Conservation (phyloP, 2,888 invertebrate species). For the Eremobia ochroleuca region DNA sequence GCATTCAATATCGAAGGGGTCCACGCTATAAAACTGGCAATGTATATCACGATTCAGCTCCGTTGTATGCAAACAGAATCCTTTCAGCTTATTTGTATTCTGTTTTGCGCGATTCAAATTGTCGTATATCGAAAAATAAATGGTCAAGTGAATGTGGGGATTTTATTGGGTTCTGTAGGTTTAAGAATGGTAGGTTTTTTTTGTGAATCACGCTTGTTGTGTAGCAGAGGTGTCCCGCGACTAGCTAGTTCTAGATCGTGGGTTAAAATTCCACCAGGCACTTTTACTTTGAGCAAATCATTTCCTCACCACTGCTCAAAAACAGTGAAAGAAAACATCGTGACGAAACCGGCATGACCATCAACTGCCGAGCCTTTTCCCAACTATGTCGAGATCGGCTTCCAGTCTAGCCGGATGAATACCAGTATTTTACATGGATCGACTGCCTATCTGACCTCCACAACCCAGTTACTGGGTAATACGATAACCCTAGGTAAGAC, state of each 20-base stretch:
- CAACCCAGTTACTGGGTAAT: too few species aligned
- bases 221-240: neutral
- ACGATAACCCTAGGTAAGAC: too few species aligned
- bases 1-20: constrained; percentile 49
- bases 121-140: constrained; percentile 66
- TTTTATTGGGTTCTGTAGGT: constrained; percentile 38
- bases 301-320: too few species aligned
- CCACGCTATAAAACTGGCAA: constrained; percentile 44
- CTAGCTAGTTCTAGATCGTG: neutral
- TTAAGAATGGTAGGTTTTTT: neutral
- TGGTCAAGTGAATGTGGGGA: constrained; percentile 35
- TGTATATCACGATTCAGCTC: constrained; percentile 40
- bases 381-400: too few species aligned
- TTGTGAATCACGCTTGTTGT: neutral
- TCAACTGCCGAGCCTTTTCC: too few species aligned
- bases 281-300: too few species aligned
- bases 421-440: too few species aligned
- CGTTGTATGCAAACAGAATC: constrained; percentile 52
- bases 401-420: too few species aligned
- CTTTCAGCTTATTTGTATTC: constrained; percentile 63
- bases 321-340: too few species aligned
- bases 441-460: too few species aligned
- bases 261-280: neutral
- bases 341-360: neutral
- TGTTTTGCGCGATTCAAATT: constrained; percentile 61